These are phyloP conservation scores for Sinocyclocheilus maitianheensis DNA, from an alignment of 2,113 vertebrate genomes.

Conservation along the genomic window DNA sequence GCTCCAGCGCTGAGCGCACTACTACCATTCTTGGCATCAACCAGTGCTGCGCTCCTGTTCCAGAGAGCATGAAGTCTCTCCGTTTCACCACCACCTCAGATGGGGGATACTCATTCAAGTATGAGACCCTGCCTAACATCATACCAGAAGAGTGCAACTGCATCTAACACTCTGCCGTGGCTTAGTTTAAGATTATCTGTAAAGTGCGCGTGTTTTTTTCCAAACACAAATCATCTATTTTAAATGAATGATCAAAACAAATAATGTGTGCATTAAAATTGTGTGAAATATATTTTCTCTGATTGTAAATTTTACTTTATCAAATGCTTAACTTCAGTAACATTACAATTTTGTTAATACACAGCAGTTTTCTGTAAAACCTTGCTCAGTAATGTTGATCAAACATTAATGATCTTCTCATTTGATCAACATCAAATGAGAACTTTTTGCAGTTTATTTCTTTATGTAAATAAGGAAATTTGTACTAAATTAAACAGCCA, in stretches of 20 bases:
- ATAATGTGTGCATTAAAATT: neutral
- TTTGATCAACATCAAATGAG: neutral
- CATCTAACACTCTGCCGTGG: constrained; percentile 67
- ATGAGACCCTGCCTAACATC: constrained; percentile 88
- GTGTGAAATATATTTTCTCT: neutral
- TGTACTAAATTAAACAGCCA: neutral
- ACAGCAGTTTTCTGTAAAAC: neutral
- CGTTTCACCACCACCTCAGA: constrained; percentile 89
- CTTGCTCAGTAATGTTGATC: neutral
- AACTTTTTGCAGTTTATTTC: neutral
- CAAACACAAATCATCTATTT: neutral
- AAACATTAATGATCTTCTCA: neutral
- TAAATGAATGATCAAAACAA: neutral
- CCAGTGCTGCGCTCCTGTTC: constrained; percentile 87
- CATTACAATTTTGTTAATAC: neutral
- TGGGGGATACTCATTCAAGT: constrained; percentile 88
- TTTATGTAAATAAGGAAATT: neutral
- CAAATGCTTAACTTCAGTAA: neutral
- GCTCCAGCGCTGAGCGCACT: constrained; percentile 69
- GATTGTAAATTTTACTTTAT: neutral
- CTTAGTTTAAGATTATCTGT: neutral
- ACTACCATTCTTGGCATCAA: constrained; percentile 75
- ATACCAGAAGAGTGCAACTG: constrained; percentile 89
- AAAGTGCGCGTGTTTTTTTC: neutral
- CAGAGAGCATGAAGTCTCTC: constrained; percentile 85